Percentiles rank a stretch among this genome's conserved stretches.
These are phyloP conservation scores for Latheticus oryzae DNA, from an alignment of 2,888 invertebrate genomes.

Conservation along the genomic window DNA sequence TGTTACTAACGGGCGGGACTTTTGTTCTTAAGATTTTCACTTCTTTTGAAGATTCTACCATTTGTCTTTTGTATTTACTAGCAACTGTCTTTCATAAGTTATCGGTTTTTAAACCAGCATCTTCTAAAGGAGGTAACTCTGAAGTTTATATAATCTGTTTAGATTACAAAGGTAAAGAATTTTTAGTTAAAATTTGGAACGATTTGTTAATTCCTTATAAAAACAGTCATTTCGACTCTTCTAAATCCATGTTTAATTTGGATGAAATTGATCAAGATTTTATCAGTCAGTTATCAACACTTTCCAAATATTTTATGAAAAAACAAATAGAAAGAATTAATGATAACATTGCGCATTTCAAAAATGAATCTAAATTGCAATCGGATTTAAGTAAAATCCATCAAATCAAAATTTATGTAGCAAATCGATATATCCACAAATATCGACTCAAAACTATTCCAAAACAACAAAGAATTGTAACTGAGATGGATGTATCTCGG, in stretches of 20 bases:
- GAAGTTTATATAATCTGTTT: slow-evolving; percentile 89
- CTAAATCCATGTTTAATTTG: slow-evolving; percentile 71
- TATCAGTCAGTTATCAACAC: slow-evolving; percentile 73
- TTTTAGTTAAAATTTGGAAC: slow-evolving; percentile 51
- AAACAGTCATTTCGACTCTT: slow-evolving; percentile 58
- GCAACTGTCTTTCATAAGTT: slow-evolving; percentile 80
- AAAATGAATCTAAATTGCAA: slow-evolving; percentile 59
- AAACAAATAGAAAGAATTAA: slow-evolving; percentile 77
- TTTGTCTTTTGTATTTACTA: slow-evolving; percentile 83
- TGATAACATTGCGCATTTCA: slow-evolving; percentile 74
- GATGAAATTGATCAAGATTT: slow-evolving; percentile 73
- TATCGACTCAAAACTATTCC: slow-evolving; percentile 70
- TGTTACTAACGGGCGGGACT: slow-evolving; percentile 74
- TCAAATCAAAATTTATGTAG: slow-evolving; percentile 63
- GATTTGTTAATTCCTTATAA: slow-evolving; percentile 66
- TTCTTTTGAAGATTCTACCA: slow-evolving; percentile 84
- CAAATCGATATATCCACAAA: slow-evolving; percentile 70
- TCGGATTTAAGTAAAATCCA: slow-evolving; percentile 49
- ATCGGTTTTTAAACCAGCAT: slow-evolving; percentile 85
- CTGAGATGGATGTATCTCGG: slow-evolving; percentile 60
- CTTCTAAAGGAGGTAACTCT: slow-evolving; percentile 95
- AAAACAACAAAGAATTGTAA: slow-evolving; percentile 67
- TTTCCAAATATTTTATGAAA: slow-evolving; percentile 74
- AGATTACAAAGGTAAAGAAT: slow-evolving; percentile 68
- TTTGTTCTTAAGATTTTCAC: slow-evolving; percentile 93